These are phyloP conservation scores for Augochlora pura DNA, from an alignment of 1,140 invertebrate genomes.

Conservation along the genomic window DNA sequence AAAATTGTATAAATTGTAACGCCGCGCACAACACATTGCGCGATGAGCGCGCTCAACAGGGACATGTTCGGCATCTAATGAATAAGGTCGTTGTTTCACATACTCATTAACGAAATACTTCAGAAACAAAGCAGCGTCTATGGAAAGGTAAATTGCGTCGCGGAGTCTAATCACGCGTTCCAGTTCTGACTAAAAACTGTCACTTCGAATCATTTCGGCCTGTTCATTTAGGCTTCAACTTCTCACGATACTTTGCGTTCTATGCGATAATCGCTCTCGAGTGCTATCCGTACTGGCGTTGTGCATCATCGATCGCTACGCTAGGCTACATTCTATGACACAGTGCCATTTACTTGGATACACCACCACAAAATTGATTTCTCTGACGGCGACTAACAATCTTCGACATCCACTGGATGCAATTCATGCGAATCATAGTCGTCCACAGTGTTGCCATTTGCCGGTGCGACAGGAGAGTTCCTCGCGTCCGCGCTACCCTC, in stretches of 20 bases:
- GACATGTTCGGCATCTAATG: slow-evolving; percentile 32
- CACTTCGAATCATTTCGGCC: too few relatives aligned
- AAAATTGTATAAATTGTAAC: slow-evolving; percentile 20
- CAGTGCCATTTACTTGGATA: background rate
- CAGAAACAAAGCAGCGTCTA: background rate
- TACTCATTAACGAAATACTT: background rate
- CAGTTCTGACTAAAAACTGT: background rate
- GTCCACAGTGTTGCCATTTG: too few relatives aligned
- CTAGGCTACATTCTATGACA: background rate
- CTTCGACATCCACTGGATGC: background rate
- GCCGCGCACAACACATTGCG: slow-evolving; percentile 6
- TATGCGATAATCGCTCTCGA: too few relatives aligned
- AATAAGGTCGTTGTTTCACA: slow-evolving; percentile 3
- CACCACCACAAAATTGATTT: background rate
- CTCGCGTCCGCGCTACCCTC: too few relatives aligned
- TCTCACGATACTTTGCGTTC: too few relatives aligned
- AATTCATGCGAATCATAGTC: background rate
- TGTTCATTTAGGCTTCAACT: too few relatives aligned
- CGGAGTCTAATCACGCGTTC: background rate
- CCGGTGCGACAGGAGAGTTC: too few relatives aligned
- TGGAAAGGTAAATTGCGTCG: background rate
- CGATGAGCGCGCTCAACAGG: slow-evolving; percentile 14
- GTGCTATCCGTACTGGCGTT: too few relatives aligned
- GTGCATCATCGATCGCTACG: background rate
- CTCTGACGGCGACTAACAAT: background rate